Evolutionary conservation across 2,113 vertebrate genomes (phyloP), one percentile per base, ranked within the genome.

Genomic region (Neolamprologus devosi): DNA sequence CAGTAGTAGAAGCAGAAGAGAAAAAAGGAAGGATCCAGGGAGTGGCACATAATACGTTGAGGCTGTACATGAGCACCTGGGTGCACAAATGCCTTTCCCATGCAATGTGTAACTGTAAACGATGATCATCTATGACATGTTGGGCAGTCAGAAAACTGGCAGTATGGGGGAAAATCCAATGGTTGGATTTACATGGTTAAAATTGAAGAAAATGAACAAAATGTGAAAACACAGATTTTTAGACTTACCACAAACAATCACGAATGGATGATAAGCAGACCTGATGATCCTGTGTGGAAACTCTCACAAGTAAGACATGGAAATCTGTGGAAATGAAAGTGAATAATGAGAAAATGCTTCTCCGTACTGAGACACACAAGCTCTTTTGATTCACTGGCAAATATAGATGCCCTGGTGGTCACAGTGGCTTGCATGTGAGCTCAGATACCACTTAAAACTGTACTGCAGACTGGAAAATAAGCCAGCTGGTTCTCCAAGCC

Each of bases 231-330:
- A 82, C 47, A 8, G 8, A 80, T 11, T 57, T 83, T 55, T 51
- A 65, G 17, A 91, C 95, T 95, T 87, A 96, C 95, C 92, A 88
- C 84, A 88, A 68, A 90, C 58, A 65, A 83, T 87, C 73, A 83
- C 78, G 68, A 87, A 85, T n/a, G 33, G 87, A 82, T 13, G 80
- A 85, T 79, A 87, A 75, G 84, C 84, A 86, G 85, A 91, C 88
- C 88, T 70, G 86, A 85, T 89, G 82, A 91, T 94, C 84, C 85
- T 47, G 82, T 91, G 81, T 65, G 85, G 58, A 87, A 89, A 85
- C 19, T 55, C 82, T 95, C 89, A 93, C 89, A 95, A 86, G 80
- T 83, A 87, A 93, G 90, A 95, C 95, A 96, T 95, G 91, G 91
- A 95, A 95, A 92, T 95, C 96, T 96, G 95, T 79, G 86, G 54